Conservation (phyloP, 2,797 vertebrate genomes). For the Sardinella longiceps region DNA sequence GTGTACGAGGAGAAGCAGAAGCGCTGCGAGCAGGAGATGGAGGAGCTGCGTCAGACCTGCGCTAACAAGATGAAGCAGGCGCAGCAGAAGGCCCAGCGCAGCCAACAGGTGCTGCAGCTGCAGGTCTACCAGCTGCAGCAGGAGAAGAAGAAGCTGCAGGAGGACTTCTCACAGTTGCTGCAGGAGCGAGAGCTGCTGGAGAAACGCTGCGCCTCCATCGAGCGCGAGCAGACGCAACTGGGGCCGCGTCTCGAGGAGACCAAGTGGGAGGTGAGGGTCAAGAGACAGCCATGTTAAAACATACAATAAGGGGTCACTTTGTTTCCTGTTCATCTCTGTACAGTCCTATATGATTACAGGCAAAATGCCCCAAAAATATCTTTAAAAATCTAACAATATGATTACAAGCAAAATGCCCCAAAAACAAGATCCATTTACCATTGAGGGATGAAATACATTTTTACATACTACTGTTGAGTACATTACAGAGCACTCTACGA, state of each 20-base stretch:
- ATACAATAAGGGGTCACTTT: too few species aligned
- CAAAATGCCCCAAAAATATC: too few species aligned
- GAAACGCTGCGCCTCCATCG: constrained; percentile 88
- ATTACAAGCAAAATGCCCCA: too few species aligned
- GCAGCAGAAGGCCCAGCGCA: constrained; percentile 86
- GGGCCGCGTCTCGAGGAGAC: constrained; percentile 95
- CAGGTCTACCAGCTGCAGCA: constrained; percentile 97
- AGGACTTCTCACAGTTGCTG: constrained; percentile 91
- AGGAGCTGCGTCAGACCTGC: constrained; percentile 86
- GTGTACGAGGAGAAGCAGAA: constrained; percentile 92
- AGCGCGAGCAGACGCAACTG: constrained; percentile 91
- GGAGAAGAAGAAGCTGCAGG: constrained; percentile 96
- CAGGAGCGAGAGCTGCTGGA: constrained; percentile 93
- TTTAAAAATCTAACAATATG: too few species aligned
- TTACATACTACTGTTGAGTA: too few species aligned
- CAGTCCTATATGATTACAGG: too few species aligned
- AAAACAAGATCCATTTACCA: too few species aligned
- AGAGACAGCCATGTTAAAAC: too few species aligned
- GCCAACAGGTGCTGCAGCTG: constrained; percentile 94
- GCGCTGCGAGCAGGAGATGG: constrained; percentile 87
- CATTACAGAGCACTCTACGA: too few species aligned
- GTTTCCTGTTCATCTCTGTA: too few species aligned
- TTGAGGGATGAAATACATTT: too few species aligned
- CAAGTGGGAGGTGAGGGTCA: constrained; percentile 90
- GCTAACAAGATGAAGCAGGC: constrained; percentile 84